Conservation (phyloP, 2,113 vertebrate species). For the Falcunculus frontatus region DNA sequence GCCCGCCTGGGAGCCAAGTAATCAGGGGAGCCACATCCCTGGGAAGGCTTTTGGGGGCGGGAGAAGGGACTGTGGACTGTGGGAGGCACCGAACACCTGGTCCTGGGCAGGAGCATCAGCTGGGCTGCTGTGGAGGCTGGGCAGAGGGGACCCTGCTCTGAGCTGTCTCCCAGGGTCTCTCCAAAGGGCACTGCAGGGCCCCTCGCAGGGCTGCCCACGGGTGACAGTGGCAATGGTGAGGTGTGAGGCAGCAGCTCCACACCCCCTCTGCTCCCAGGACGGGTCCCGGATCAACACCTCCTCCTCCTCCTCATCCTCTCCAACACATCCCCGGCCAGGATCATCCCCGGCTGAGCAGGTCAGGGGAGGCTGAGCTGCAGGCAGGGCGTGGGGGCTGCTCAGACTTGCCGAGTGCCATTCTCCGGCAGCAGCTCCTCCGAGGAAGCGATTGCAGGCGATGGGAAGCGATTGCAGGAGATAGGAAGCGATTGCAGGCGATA, state of each 20-base stretch:
- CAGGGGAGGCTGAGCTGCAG: background rate
- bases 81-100: background rate
- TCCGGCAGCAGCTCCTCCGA: background rate
- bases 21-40: rapidly evolving
- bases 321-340: background rate
- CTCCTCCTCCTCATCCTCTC: background rate
- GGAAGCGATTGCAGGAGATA: background rate
- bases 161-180: background rate
- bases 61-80: background rate
- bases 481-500: background rate
- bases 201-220: background rate
- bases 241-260: background rate
- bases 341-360: background rate
- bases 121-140: background rate
- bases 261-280: background rate
- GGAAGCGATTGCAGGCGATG: background rate
- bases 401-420: background rate
- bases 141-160: rapidly evolving
- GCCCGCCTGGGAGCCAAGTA: background rate
- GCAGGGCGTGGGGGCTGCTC: background rate
- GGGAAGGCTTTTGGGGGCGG: background rate
- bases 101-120: background rate
- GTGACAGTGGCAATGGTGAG: background rate
- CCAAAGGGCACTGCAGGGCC: background rate
- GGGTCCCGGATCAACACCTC: background rate